Base-by-base conservation (phyloP, 2,797 vertebrate genomes). In the Poeciliopsis paucimaculata region DNA sequence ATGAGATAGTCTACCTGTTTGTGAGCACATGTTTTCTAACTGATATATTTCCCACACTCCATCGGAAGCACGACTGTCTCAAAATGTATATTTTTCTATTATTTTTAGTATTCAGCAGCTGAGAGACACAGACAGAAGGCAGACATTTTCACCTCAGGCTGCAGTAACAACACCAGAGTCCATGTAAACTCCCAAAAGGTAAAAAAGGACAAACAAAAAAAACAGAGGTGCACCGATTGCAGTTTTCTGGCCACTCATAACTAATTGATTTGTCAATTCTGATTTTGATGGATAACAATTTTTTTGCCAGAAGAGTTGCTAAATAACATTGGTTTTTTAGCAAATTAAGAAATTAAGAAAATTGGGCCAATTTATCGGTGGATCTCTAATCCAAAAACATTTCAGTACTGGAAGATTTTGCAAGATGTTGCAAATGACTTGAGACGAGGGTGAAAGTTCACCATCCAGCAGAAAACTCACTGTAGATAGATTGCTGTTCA, bases 121-220 rank as follows among this genome's bases (percentile, higher is more conserved):
- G 66, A 80, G 76, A 82, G 91, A 85, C 77, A 73, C 20, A 62
- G 75, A 90, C 84, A 31, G 77, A 84, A 87, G 77, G 78, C 41
- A 83, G 90, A 89, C 88, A 86, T 92, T 92, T 92, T 79, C 72
- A 74, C 60, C 82, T 45, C 80, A 23, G 84, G 81, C 82, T 88
- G 89, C 74, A 72, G 79, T 55, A 90, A 84, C 84, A 87, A 92
- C 45, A 79, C 70, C 66, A 18, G 36, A 55, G 85, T 86, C 81
- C 72, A 68, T 72, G 73, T 53, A 51, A 88, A 84, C 12, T 57
- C n/a, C 12, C n/a, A 12, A 28, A 18, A 62, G 13, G n/a, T 57
- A 28, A 13, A 57, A 57, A 53, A 8, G 26, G 26, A 53, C 4
- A 47, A 47, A 47, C 2, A 62, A 18, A 39, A 1, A n/a, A 55